Evolutionary conservation across 64 coral and sea anemone genomes (phyloP).

Genomic region (Exaiptasia diaphana): DNA sequence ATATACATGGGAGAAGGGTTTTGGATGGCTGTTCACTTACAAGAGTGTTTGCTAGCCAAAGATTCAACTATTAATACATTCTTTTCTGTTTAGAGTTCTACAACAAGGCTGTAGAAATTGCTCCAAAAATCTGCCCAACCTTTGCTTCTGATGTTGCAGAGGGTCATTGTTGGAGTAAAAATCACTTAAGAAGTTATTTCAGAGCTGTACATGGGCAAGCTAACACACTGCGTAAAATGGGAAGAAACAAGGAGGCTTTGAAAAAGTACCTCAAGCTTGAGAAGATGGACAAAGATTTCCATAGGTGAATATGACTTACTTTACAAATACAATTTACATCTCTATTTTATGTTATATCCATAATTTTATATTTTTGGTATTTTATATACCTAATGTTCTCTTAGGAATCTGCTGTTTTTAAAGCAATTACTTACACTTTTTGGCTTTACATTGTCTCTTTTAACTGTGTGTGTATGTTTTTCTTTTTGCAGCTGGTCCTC

Average conservation of each 20-base stretch:
- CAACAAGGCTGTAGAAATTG: slow-evolving; percentile 73
- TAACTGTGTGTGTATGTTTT: neutral
- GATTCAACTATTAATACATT: too few species aligned
- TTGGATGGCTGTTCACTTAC: too few species aligned
- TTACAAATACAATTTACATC: too few species aligned
- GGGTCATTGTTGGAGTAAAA: slow-evolving; percentile 57
- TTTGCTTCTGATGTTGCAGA: slow-evolving; percentile 44
- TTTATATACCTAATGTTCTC: too few species aligned
- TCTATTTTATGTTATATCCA: too few species aligned
- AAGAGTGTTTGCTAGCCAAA: too few species aligned
- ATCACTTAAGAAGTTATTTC: slow-evolving; percentile 81
- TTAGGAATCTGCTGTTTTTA: too few species aligned
- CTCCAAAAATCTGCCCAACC: slow-evolving; percentile 37
- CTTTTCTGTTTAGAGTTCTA: slow-evolving; percentile 62
- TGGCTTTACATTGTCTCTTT: neutral
- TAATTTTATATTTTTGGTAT: too few species aligned
- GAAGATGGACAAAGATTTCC: slow-evolving; percentile 59
- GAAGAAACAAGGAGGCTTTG: slow-evolving; percentile 56
- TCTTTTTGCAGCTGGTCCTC: slow-evolving; percentile 75
- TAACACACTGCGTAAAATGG: slow-evolving; percentile 81
- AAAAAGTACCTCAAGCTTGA: slow-evolving; percentile 69
- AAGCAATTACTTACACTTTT: neutral
- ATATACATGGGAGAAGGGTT: too few species aligned
- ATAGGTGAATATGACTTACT: too few species aligned
- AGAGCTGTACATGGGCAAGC: slow-evolving; percentile 85